Percentiles rank a stretch among this genome's conserved stretches.
Evolutionary conservation across 2,797 vertebrate genomes (phyloP).

Genomic region (Arctocebus calabarensis): DNA sequence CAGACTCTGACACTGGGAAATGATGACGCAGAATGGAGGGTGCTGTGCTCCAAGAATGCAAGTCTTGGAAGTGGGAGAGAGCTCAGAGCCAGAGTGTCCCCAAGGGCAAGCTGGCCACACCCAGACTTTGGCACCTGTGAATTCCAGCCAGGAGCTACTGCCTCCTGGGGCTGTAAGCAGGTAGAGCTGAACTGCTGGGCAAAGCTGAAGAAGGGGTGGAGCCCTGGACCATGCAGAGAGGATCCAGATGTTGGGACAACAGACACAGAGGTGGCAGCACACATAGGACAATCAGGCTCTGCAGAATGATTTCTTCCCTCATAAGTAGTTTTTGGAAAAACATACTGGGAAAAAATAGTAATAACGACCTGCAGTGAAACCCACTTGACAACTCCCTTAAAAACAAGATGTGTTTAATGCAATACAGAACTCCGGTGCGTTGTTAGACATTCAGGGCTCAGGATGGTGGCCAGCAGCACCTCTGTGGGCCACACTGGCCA

Average conservation of each 20-base stretch:
- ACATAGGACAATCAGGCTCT: not conserved
- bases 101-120: not conserved
- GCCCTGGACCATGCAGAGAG: not conserved
- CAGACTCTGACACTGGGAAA: not conserved
- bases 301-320: not conserved
- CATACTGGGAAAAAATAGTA: not conserved
- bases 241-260: not conserved
- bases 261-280: not conserved
- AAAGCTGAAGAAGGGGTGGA: conserved; percentile 11
- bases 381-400: not conserved
- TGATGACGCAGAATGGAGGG: not conserved
- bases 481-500: not conserved
- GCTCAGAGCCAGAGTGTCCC: not conserved
- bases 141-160: not conserved
- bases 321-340: not conserved
- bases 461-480: not conserved
- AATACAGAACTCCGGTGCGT: not conserved
- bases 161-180: not conserved
- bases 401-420: not conserved
- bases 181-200: not conserved
- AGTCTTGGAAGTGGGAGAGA: not conserved
- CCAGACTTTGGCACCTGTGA: not conserved
- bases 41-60: not conserved
- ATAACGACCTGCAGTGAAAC: not conserved
- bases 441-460: not conserved